Evolutionary conservation across 2,113 vertebrate species (phyloP), one percentile per base, ranked within the genome.

Genomic region (Barbus barbus): DNA sequence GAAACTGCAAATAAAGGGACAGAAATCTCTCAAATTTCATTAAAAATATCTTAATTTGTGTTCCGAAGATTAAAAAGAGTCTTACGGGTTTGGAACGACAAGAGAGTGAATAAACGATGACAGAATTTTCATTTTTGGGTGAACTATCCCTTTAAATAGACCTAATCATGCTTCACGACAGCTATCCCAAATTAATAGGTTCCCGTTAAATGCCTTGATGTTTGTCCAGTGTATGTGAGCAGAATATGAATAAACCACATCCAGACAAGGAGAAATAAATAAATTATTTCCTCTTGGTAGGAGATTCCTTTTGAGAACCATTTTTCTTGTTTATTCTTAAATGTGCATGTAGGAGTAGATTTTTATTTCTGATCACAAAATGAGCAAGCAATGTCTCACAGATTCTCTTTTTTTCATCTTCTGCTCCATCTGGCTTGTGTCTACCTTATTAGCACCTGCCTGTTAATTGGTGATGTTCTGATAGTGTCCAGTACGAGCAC

Each of bases 161-260:
- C 51, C 85, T 89, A 87, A 91, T 92, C 88, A 83, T 86, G 12
- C 84, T 85, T 84, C 82, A 86, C 87, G 88, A 90, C 81, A 69
- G 81, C 60, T 33, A 80, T 80, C 79, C 74, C 61, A 82, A 91
- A 91, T 56, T n/a, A 53, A 53, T 92, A 87, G n/a, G 87, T 89
- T 88, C 87, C 84, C 58, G 26, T 80, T 83, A 79, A 92, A 90
- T 86, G 86, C 82, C 85, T 91, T 90, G 38, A 90, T 87, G 81
- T 81, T 46, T 83, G 81, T 72, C 84, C 41, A 81, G 83, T 89
- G 87, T 84, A 22, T 86, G 48, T 41, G 71, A 73, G 81, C 61
- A 65, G 84, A 89, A 87, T 86, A 78, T 78, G 51, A 89, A 88
- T 18, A 75, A 86, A 85, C 75, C 83, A 79, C 74, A 82, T 46